A percentile compares a stretch with the other conserved stretches of the same genome.
Conservation (phyloP, 37 sponge, comb jelly and placozoan species). For the Chondrosia reniformis region DNA sequence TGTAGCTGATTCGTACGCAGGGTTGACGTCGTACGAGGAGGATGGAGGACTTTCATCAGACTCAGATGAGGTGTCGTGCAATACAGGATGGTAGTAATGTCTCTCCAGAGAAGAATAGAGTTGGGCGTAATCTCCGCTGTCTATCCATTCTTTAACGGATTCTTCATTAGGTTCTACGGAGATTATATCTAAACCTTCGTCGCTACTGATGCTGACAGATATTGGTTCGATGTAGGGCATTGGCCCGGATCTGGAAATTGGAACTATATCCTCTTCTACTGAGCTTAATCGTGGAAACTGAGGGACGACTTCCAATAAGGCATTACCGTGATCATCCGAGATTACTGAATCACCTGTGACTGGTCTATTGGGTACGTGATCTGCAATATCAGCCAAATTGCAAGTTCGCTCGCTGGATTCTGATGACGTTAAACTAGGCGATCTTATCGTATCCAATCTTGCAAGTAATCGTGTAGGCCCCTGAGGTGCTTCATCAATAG, state of each 20-base stretch:
- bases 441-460: neutral
- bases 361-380: too few species aligned
- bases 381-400: too few species aligned
- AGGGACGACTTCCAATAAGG: neutral
- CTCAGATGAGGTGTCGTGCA: too few species aligned
- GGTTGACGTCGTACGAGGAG: neutral
- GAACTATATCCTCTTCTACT: neutral
- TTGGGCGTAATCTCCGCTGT: neutral
- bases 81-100: slow-evolving; percentile 1
- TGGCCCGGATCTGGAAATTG: neutral
- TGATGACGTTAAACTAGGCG: too few species aligned
- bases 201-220: neutral
- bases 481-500: neutral
- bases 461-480: neutral
- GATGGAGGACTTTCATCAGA: neutral
- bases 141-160: neutral
- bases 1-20: neutral
- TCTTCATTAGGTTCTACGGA: neutral
- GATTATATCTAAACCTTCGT: neutral
- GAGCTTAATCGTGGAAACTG: neutral
- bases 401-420: too few species aligned
- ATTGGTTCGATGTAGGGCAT: slow-evolving; percentile 4
- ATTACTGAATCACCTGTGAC: too few species aligned
- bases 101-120: slow-evolving; percentile 5
- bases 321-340: neutral